Evolutionary conservation across 23 tunicate species (phyloP), one percentile per base, ranked within the genome.

Genomic region (Trididemnum nubilum): DNA sequence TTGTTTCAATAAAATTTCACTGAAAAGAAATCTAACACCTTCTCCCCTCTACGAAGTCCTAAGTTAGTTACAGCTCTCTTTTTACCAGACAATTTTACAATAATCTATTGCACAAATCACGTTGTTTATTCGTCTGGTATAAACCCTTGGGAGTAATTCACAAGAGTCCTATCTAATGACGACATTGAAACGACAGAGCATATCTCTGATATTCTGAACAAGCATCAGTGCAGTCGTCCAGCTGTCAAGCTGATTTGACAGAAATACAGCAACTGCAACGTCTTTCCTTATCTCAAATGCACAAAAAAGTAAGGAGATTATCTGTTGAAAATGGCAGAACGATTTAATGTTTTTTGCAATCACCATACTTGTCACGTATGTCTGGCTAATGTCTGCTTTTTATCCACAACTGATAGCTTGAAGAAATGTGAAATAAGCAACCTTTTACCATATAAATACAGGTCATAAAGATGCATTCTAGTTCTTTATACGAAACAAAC

Each of bases 261-360:
- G 74, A 67, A 67, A 15, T 67, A 67, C 38, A 67, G 74, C 74
- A 67, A 67, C 74, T 67, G 74, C n/a, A 38, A 38, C 74, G 74
- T n/a, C 74, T 38, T 67, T 63, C 38, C 9, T 38, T 67, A 31
- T 67, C 25, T 30, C 38, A 9, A 12, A 4, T 32, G 5, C 29
- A 12, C n/a, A 61, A 61, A 61, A 61, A 61, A 24, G 26, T 61
- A 21, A 61, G 26, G 38, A 67, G 37, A 67, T 67, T 33, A 67
- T 67, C 74, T 2, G 74, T 31, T 3, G 27, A 61, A 4, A 21
- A 61, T 4, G 67, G 27, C n/a, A 61, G 29, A 61, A 25, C 67
- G 67, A 25, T 61, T 61, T 61, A 4, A 4, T 26, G 67, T 22
- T 61, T 38, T 12, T 67, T 31, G n/a, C 37, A 67, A 67, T 33